These are phyloP conservation scores for Pavo muticus DNA, from an alignment of 2,113 vertebrate genomes.

Conservation along the genomic window DNA sequence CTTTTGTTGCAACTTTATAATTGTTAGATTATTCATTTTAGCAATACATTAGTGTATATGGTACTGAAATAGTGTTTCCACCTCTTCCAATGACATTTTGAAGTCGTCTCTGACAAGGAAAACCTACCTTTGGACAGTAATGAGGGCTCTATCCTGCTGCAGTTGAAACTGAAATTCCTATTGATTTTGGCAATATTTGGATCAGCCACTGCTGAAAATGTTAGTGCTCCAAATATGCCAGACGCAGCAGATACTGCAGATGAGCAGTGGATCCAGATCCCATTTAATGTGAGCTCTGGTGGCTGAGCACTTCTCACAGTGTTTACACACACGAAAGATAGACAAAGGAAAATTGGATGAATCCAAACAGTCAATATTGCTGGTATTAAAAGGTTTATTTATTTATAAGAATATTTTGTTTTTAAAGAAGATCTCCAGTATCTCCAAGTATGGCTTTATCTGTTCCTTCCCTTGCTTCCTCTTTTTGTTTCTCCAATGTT, in stretches of 20 bases:
- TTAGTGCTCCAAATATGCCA: not conserved
- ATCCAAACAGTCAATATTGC: not conserved
- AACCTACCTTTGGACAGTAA: not conserved
- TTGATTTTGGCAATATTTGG: not conserved
- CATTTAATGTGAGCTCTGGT: not conserved
- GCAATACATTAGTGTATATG: not conserved
- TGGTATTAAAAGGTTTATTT: not conserved
- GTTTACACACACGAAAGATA: not conserved
- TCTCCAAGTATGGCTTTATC: not conserved
- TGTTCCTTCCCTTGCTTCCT: not conserved
- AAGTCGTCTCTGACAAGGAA: not conserved
- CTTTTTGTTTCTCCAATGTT: not conserved
- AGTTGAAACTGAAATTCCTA: not conserved
- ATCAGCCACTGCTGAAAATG: not conserved
- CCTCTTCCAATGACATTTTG: not conserved
- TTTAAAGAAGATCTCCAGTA: not conserved
- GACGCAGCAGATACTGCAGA: not conserved
- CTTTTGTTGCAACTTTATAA: constrained; percentile 6
- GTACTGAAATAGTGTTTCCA: not conserved
- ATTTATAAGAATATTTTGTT: not conserved
- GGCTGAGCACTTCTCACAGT: not conserved
- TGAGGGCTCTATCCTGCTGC: not conserved
- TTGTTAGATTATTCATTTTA: constrained; percentile 14
- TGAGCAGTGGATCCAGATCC: not conserved
- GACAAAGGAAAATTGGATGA: not conserved